Base-by-base conservation (phyloP, 2,888 invertebrate species). In the Diarsia dahlii region DNA sequence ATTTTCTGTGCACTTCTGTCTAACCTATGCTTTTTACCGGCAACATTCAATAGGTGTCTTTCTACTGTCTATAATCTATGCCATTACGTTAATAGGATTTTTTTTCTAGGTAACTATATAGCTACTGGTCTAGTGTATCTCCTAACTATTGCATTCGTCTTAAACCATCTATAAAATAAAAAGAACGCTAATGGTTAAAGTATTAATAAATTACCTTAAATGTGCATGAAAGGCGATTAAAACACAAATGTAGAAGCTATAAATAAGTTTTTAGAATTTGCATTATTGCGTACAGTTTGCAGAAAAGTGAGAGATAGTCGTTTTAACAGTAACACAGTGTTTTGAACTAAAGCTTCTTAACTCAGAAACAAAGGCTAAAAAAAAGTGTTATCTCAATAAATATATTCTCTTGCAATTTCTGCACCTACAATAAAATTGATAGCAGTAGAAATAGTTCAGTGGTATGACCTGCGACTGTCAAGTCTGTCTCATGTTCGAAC, bases 191-290 rank as follows among this genome's bases (percentile, higher is more conserved):
- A 65, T 70, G 23, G 34, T 15, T 20, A 23, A 23, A 62, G 28
- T 66, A 73, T 66, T 58, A 8, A 73, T 73, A 70, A 81, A 70
- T 81, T 58, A 34, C 28, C 56, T 52, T 52, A 65, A 72, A 81
- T 28, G 56, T 58, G 50, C 50, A 34, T 23, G 8, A n/a, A 52
- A 54, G 28, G 18, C n/a, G 6, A 69, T 54, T 50, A 76, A 45
- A n/a, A 46, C 39, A 50, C 45, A n/a, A n/a, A n/a, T 60, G 28
- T 28, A 13, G 15, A n/a, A 5, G 39, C 23, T 13, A 60, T 60
- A 69, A 63, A 71, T 46, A 39, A 9, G 6, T 58, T 74, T 66
- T 70, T 78, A 1, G 0, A 1, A 10, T 18, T 56, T 48, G 18
- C 12, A 9, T 48, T 15, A 6, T 13, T 46, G 12, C 8, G 71